Evolutionary conservation across 1,140 invertebrate genomes (phyloP).

Genomic region (Megathymus violae): DNA sequence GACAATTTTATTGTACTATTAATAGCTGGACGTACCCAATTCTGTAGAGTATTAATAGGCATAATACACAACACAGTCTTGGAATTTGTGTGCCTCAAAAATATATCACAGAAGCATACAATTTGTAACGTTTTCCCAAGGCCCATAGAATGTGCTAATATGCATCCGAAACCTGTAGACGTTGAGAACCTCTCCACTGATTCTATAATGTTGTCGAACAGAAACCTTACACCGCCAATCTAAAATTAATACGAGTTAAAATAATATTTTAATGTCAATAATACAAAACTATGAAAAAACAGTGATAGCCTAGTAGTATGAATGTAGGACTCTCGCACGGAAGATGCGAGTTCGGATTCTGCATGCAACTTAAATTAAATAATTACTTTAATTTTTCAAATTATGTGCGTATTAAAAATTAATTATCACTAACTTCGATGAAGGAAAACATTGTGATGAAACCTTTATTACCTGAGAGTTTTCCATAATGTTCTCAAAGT

Average conservation of each 20-base stretch:
- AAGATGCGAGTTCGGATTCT: too few species aligned
- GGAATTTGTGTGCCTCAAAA: slow-evolving; percentile 94
- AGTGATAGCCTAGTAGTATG: too few species aligned
- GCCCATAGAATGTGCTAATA: slow-evolving; percentile 99
- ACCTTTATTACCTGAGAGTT: too few species aligned
- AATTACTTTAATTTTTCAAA: too few species aligned
- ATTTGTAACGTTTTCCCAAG: slow-evolving; percentile 99
- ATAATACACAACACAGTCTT: slow-evolving; percentile 97
- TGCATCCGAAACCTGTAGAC: slow-evolving; percentile 98
- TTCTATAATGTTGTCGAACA: slow-evolving; percentile 98
- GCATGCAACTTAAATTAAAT: too few species aligned
- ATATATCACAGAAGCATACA: slow-evolving; percentile 97
- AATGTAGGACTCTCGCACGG: too few species aligned
- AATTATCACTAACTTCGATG: too few species aligned
- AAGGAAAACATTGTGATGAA: too few species aligned
- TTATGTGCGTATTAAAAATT: too few species aligned
- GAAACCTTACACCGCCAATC: slow-evolving; percentile 97
- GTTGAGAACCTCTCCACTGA: slow-evolving; percentile 93
- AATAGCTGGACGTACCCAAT: slow-evolving; percentile 88
- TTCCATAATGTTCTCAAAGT: too few species aligned
- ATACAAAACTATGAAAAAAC: too few species aligned
- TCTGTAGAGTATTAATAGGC: slow-evolving; percentile 99
- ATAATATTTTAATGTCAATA: too few species aligned
- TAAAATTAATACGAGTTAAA: slow-evolving; percentile 68
- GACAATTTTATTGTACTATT: not conserved